Base-by-base conservation (phyloP, 2,797 vertebrate species). In the Crax fasciolata region DNA sequence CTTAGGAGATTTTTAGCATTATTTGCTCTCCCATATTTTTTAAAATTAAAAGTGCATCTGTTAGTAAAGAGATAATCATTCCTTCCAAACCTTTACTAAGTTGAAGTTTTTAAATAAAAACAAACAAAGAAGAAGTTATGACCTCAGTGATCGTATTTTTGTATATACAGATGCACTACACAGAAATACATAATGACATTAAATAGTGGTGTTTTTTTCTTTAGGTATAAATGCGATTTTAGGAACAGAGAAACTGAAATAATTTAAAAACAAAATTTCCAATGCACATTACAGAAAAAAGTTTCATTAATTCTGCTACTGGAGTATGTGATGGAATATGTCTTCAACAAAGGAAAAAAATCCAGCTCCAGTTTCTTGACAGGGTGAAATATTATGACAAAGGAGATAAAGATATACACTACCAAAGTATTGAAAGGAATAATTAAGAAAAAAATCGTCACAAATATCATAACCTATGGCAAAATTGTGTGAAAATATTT, bases 401-500 rank as follows among this genome's bases (percentile, higher is more conserved):
- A 65, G 10, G 39, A 4, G 3, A 2, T 54, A 8, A 95, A 86
- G 5, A 75, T 5, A 67, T 32, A 23, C 10, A 52, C 18, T 52
- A 27, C 2, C 5, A 51, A 86, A 82, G 76, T 84, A 90, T 13
- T 87, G 4, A 30, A 90, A 28, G 6, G 19, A 70, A 35, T 57
- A 8, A 39, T 82, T 51, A 78, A 62, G 30, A 70, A 87, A 70
- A 66, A 59, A 4, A 1, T 59, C 27, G 75, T 83, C 7, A 59
- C 12, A 74, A 67, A 80, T 32, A 87, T 27, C 27, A 82, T 5
- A 4, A 4, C 17, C 21, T n/a, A 71, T 4, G 61, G 17, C 3
- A 93, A 95, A 89, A 76, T 27, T 46, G 78, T n/a, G n/a, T 63
- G 27, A 90, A 90, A 72, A 51, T 54, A 68, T 35, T 44, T 89